phyloP scores from a whole-genome alignment of 2,888 invertebrate genomes.

The Gryllus longicercus region DNA sequence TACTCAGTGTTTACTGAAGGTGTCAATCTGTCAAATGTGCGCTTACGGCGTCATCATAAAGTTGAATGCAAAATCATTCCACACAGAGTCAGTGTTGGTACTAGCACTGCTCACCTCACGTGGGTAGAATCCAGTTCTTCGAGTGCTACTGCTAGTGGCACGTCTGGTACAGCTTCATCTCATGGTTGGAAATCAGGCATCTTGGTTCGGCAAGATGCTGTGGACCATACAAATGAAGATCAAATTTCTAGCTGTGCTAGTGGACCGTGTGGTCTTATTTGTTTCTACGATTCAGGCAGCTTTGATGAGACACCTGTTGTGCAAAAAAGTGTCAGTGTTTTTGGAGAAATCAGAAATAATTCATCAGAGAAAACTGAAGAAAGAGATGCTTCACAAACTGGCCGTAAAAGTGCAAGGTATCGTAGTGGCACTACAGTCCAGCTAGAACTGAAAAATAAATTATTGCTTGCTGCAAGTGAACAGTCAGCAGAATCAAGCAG shows the following conservation, averaged over 20 bases:
- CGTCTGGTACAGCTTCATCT: constrained; percentile 43
- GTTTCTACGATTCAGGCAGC: constrained; percentile 56
- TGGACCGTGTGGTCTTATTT: constrained; percentile 64
- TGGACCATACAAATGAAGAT: constrained; percentile 33
- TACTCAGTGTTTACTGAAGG: constrained; percentile 51
- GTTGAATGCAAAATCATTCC: constrained; percentile 48
- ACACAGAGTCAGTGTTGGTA: constrained; percentile 25
- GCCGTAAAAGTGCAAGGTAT: neutral
- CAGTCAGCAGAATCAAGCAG: constrained; percentile 36
- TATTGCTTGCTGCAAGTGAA: constrained; percentile 46
- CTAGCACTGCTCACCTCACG: constrained; percentile 27
- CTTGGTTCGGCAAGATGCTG: constrained; percentile 43
- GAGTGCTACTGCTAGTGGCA: constrained; percentile 38
- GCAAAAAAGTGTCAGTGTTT: constrained; percentile 8
- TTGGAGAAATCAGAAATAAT: constrained; percentile 36
- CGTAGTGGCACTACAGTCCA: constrained; percentile 39
- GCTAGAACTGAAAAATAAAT: constrained; percentile 50
- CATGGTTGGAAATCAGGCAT: neutral
- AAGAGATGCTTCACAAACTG: constrained; percentile 27
- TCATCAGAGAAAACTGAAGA: constrained; percentile 39
- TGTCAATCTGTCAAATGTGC: constrained; percentile 54
- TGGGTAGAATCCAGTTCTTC: constrained; percentile 38
- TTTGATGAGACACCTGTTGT: neutral
- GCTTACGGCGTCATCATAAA: constrained; percentile 51
- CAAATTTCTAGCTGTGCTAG: constrained; percentile 52